Evolutionary conservation across 2,797 vertebrate genomes (phyloP), one percentile per base, ranked within the genome.

Genomic region (Smutsia temminckii): DNA sequence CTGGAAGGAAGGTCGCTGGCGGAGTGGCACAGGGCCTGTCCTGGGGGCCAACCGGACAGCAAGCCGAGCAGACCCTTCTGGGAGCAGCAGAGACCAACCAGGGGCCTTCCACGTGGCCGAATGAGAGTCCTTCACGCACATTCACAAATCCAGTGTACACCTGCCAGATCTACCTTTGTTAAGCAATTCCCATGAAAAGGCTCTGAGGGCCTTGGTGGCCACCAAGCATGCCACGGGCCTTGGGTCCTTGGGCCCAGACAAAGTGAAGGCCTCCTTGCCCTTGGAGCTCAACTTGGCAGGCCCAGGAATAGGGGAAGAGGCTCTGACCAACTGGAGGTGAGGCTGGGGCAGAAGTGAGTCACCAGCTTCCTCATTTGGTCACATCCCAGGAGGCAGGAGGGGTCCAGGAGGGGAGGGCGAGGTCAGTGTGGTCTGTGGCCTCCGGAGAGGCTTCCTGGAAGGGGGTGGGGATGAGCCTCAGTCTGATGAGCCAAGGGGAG

Each of bases 371-470:
- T 71, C 29, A n/a, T 69, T 61, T 27, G 49, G 83, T 85, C 89
- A 40, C 14, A 66, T 29, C 85, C 75, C 29, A 20, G 12, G 63
- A 57, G 29, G n/a, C 61, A 29, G 40, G 86, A 84, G 27, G 2
- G 3, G 55, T 55, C 68, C 17, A 0, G n/a, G 53, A 63, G 20
- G 27, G 21, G n/a, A 8, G 51, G 13, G 29, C 5, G 42, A 86
- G 75, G 86, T 71, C 77, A 59, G 55, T 10, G 6, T 0, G 29
- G 71, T 29, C 5, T 3, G 32, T 27, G n/a, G 46, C 79, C 12
- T 57, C 49, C 9, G 49, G 29, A 25, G 8, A 25, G 59, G 78
- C 77, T 94, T 92, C 90, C 80, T 74, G 63, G 93, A 53, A 83
- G 61, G 20, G 51, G 23, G 18, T 32, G 61, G 49, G 32, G 18